These are phyloP conservation scores for Sitta carolinensis DNA, from an alignment of 2,797 vertebrate species.

Conservation along the genomic window DNA sequence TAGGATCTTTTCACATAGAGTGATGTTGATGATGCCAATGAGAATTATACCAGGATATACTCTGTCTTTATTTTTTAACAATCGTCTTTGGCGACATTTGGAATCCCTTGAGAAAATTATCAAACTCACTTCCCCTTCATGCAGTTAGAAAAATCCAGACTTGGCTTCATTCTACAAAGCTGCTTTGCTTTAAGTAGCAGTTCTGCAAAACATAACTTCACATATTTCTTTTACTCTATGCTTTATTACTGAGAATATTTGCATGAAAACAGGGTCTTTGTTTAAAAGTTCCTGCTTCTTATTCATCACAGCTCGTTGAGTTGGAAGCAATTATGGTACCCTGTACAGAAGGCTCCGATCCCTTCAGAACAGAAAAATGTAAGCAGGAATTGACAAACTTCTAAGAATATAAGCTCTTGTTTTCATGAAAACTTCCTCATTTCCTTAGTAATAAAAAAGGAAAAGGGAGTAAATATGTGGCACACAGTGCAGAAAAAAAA, in stretches of 20 bases:
- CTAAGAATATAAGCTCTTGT: slow-evolving; percentile 19
- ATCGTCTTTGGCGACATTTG: not conserved
- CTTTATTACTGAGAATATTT: slow-evolving; percentile 52
- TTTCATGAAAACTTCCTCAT: slow-evolving; percentile 26
- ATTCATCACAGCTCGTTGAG: slow-evolving; percentile 39
- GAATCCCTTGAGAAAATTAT: not conserved
- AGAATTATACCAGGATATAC: not conserved
- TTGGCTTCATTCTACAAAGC: not conserved
- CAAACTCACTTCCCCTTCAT: not conserved
- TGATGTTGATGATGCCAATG: not conserved
- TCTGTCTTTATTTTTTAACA: not conserved
- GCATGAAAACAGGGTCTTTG: slow-evolving; percentile 39
- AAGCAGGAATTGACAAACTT: slow-evolving; percentile 33
- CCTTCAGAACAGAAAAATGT: slow-evolving; percentile 16
- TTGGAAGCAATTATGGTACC: slow-evolving; percentile 32
- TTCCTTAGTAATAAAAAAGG: not conserved
- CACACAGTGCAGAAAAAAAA: not conserved
- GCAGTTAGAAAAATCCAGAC: slow-evolving; percentile 6
- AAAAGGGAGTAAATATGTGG: not conserved
- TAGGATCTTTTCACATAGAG: not conserved
- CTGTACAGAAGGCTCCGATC: not conserved
- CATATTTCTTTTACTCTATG: slow-evolving; percentile 29
- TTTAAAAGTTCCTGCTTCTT: slow-evolving; percentile 57
- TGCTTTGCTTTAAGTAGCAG: slow-evolving; percentile 36
- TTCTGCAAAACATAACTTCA: slow-evolving; percentile 52